phyloP scores from a whole-genome alignment of 1,140 invertebrate genomes.

The Stegodyphus mimosarum region DNA sequence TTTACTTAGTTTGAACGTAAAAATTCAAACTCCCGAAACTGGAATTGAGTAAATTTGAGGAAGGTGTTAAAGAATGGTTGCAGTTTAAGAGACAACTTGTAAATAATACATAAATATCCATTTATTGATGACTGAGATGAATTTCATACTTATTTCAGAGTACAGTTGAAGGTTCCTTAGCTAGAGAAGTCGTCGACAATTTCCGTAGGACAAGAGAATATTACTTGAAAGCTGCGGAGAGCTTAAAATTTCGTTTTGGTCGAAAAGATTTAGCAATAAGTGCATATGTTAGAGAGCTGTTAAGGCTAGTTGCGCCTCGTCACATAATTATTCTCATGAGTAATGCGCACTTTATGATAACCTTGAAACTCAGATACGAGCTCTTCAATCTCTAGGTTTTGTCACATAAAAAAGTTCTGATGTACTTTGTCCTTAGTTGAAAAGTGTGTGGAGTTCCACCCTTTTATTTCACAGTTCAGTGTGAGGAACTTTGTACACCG shows the following conservation, averaged over 20 bases:
- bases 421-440: slow-evolving; percentile 66
- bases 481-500: no score
- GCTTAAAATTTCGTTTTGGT: slow-evolving; percentile 4
- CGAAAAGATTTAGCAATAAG: slow-evolving; percentile 6
- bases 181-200: slow-evolving; percentile 23
- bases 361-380: slow-evolving; percentile 64
- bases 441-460: no score
- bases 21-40: no score
- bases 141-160: slow-evolving; percentile 21
- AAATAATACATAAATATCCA: neutral
- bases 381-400: slow-evolving; percentile 64
- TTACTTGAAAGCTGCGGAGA: slow-evolving; percentile 12
- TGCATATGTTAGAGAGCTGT: slow-evolving; percentile 19
- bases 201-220: slow-evolving; percentile 12
- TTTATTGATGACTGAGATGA: neutral
- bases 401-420: slow-evolving; percentile 64
- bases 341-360: slow-evolving; percentile 62
- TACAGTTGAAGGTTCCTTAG: neutral
- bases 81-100: no score
- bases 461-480: no score
- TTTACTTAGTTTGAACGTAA: no score
- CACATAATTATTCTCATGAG: neutral
- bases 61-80: no score
- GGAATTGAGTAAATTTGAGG: no score
- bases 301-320: neutral